These are phyloP conservation scores for Leptinotarsa peninsularis DNA, from an alignment of 2,888 invertebrate genomes.

Conservation along the genomic window DNA sequence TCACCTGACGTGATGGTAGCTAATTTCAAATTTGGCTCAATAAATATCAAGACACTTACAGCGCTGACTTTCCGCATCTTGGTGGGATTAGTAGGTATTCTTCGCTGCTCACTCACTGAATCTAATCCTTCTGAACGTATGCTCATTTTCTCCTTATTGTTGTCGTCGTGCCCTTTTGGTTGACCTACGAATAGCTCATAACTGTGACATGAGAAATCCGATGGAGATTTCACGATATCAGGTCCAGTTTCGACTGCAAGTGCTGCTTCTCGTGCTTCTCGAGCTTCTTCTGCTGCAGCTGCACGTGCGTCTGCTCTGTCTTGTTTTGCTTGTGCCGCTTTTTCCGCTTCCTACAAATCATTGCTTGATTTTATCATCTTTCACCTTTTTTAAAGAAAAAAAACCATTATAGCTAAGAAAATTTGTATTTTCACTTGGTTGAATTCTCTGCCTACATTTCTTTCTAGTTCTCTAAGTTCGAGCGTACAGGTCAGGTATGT, in stretches of 20 bases:
- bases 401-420: too few relatives aligned
- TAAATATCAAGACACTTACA: conserved; percentile 76
- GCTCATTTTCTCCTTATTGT: conserved; percentile 92
- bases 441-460: too few relatives aligned
- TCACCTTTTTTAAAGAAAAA: too few relatives aligned
- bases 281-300: conserved; percentile 68
- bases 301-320: conserved; percentile 72
- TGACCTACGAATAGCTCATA: conserved; percentile 92
- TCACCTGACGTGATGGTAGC: conserved; percentile 43
- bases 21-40: conserved; percentile 53
- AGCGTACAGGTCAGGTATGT: too few relatives aligned
- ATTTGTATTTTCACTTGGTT: too few relatives aligned
- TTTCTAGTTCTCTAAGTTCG: too few relatives aligned
- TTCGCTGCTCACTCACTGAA: conserved; percentile 87
- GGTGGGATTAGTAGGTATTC: conserved; percentile 70
- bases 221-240: conserved; percentile 88
- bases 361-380: too few relatives aligned
- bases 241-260: conserved; percentile 76
- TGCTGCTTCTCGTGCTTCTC: conserved; percentile 71
- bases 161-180: conserved; percentile 88
- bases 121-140: conserved; percentile 86
- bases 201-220: conserved; percentile 91
- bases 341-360: conserved; percentile 81
- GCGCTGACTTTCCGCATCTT: conserved; percentile 93
- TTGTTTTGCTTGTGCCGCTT: conserved; percentile 79